Conservation (phyloP, 2,888 invertebrate species). For the Macrophya alboannulata region DNA sequence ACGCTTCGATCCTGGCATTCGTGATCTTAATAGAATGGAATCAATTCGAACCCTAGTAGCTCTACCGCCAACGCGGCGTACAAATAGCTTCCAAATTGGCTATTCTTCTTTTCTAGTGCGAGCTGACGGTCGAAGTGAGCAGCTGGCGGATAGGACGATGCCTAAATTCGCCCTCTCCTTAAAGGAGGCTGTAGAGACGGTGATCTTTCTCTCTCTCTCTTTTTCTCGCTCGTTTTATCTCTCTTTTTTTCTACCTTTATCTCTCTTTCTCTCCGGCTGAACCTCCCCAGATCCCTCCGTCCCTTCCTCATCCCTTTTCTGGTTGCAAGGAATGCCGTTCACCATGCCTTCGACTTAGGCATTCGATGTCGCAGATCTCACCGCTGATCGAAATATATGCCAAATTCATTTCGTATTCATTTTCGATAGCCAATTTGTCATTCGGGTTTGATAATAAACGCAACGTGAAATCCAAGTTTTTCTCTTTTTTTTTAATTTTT, state of each 20-base stretch:
- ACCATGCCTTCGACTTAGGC: constrained; percentile 47
- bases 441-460: neutral
- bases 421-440: constrained; percentile 26
- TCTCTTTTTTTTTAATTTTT: neutral
- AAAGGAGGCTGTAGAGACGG: constrained; percentile 41
- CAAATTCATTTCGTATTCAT: constrained; percentile 47
- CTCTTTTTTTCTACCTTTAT: neutral
- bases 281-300: constrained; percentile 24
- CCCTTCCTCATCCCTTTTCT: constrained; percentile 49
- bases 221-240: neutral
- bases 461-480: neutral
- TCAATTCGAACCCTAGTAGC: constrained; percentile 51
- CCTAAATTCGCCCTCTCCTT: constrained; percentile 47
- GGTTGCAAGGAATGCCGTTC: constrained; percentile 49
- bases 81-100: constrained; percentile 56
- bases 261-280: constrained; percentile 22
- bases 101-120: constrained; percentile 54
- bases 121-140: constrained; percentile 38
- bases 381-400: constrained; percentile 48
- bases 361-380: constrained; percentile 45
- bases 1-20: constrained; percentile 41
- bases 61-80: constrained; percentile 47
- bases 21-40: constrained; percentile 53
- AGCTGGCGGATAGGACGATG: constrained; percentile 49
- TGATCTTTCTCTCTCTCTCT: constrained; percentile 1